Conservation (phyloP, 2,888 invertebrate genomes). For the Boloria euphrosyne region DNA sequence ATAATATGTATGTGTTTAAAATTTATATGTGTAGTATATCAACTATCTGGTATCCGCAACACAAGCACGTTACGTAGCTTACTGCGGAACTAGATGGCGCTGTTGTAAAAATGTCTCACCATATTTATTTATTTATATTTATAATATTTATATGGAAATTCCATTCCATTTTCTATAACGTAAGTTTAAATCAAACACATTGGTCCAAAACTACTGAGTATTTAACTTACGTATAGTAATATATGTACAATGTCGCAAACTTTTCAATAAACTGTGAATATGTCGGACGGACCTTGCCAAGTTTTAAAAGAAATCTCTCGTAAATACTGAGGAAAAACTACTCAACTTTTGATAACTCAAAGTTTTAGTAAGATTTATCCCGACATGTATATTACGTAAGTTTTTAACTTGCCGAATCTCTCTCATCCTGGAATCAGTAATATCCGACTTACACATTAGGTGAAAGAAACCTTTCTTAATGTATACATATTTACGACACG, state of each 20-base stretch:
- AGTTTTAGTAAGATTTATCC: conserved; percentile 24
- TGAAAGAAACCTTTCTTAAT: too few relatives aligned
- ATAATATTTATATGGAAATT: neutral
- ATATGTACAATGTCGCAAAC: conserved; percentile 21
- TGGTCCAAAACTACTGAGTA: conserved; percentile 14
- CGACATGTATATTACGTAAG: conserved; percentile 15
- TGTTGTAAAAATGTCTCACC: too few relatives aligned
- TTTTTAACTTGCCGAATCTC: neutral
- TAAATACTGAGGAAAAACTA: conserved; percentile 31
- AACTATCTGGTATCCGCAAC: too few relatives aligned
- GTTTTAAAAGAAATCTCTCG: conserved; percentile 23
- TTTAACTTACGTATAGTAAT: conserved; percentile 15
- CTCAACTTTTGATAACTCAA: conserved; percentile 26
- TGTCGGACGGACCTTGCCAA: conserved; percentile 26
- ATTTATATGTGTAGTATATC: too few relatives aligned
- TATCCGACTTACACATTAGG: too few relatives aligned
- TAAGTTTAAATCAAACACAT: conserved; percentile 3
- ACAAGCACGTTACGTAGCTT: too few relatives aligned
- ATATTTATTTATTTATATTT: too few relatives aligned
- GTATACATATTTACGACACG: too few relatives aligned
- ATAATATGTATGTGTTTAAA: too few relatives aligned
- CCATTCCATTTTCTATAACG: neutral
- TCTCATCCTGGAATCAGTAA: too few relatives aligned
- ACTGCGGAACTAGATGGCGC: too few relatives aligned
- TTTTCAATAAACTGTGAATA: conserved; percentile 34